A percentile compares a stretch with the other conserved stretches of the same genome.
These are phyloP conservation scores for Aspidapion aeneum DNA, from an alignment of 2,888 invertebrate species.

Conservation along the genomic window DNA sequence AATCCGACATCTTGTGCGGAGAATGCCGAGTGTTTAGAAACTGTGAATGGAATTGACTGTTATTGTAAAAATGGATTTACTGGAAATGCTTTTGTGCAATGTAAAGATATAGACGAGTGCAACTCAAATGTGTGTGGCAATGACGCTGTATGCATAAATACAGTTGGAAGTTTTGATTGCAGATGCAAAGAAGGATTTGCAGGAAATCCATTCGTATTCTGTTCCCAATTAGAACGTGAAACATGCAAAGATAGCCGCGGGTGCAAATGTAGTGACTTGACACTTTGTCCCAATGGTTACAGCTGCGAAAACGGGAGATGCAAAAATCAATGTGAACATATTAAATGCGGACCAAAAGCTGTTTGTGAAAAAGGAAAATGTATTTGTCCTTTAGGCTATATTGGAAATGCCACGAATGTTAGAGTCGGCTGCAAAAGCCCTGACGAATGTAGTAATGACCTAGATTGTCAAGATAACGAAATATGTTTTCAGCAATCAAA, in stretches of 20 bases:
- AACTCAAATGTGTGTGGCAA: slow-evolving; percentile 76
- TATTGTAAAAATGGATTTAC: slow-evolving; percentile 77
- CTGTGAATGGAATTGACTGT: slow-evolving; percentile 72
- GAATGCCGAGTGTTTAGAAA: slow-evolving; percentile 77
- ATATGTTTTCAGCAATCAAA: slow-evolving; percentile 85
- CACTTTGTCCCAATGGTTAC: slow-evolving; percentile 74
- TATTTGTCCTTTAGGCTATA: slow-evolving; percentile 73
- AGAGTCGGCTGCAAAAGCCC: slow-evolving; percentile 67
- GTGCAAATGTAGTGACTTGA: slow-evolving; percentile 67
- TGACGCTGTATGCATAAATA: slow-evolving; percentile 88
- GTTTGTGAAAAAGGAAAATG: slow-evolving; percentile 78
- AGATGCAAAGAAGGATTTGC: slow-evolving; percentile 79
- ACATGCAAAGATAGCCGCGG: slow-evolving; percentile 66
- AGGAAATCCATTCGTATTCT: slow-evolving; percentile 85
- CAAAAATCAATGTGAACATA: slow-evolving; percentile 70
- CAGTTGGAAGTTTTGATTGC: slow-evolving; percentile 85
- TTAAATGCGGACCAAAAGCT: slow-evolving; percentile 78
- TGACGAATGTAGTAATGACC: slow-evolving; percentile 76
- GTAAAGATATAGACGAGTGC: slow-evolving; percentile 83
- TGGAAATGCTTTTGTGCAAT: slow-evolving; percentile 81
- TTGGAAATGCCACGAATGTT: slow-evolving; percentile 71
- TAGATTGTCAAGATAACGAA: slow-evolving; percentile 77
- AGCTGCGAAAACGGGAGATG: slow-evolving; percentile 72
- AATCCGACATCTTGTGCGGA: slow-evolving; percentile 69
- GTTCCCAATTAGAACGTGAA: slow-evolving; percentile 65